Evolutionary conservation across 1,140 invertebrate species (phyloP), one percentile per base, ranked within the genome.

Genomic region (Drosophila kohkoa): DNA sequence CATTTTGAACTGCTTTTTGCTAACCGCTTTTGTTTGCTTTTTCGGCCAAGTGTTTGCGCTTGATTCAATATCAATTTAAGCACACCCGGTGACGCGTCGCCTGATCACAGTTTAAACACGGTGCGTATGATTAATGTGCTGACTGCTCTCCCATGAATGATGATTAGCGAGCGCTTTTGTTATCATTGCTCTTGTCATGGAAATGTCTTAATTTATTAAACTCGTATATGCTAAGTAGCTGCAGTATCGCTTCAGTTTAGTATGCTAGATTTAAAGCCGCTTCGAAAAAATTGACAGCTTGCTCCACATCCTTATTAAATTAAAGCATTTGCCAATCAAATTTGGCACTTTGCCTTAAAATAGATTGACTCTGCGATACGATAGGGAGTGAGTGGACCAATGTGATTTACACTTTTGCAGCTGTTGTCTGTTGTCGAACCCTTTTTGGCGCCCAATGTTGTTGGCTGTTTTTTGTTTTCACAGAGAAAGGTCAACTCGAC

Each of bases 51-150:
- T 62, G 71, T 69, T 80, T 55, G 52, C 35, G 62, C 72, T 88
- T 88, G 76, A 88, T 82, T 88, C 76, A 80, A 89, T 88, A 83
- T 55, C 48, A 83, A 77, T 79, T 52, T 62, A 35, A 49, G 48
- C 54, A 32, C 67, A 52, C 43, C 48, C 68, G 58, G 69, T 67
- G 51, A 15, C 7, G 77, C 68, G 52, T 77, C n/a, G 77, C 68
- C 51, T 77, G 67, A 69, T 64, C 49, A 65, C 70, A 65, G 51
- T 66, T 75, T 68, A 68, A 77, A 75, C 81, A 77, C 73, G 45
- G 51, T 72, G 69, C 78, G 64, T 77, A 77, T 88, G 80, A 88
- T 77, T 79, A 83, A 83, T 87, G 73, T 38, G 66, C 52, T 48
- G 7, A 57, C 65, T 69, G 51, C 52, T 78, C 48, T 41, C 79